Evolutionary conservation across 92 coral and sea anemone genomes (phyloP), one percentile per base, ranked within the genome.

Genomic region (Isaurus tuberculatus): DNA sequence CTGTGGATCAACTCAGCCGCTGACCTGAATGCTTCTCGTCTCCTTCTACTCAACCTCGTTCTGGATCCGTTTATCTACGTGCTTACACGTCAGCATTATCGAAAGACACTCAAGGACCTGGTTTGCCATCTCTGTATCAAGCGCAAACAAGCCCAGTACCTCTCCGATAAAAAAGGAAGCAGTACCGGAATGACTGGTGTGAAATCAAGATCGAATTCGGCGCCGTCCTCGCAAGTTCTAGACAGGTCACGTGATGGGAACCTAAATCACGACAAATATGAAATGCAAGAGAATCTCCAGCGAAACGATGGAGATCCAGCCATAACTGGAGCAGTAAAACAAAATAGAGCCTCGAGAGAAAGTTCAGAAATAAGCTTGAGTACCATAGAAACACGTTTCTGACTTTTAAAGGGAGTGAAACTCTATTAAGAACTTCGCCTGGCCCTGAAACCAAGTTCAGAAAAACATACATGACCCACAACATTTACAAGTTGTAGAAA

Each of bases 41-140:
- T 77, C 9, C 82, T 77, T 0, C 82, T 77, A 33, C 70, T 77
- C 67, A 77, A 77, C 70, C 82, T 77, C 49, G 82, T 77, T 30
- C 82, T 77, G 13, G 82, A 77, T 49, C 82, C 82, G 46, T 77
- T 77, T 22, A 77, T 77, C 19, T 77, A 77, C 70, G 82, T 77
- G 11, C 70, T 77, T 33, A 77, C 82, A 26, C 82, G 82, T 43
- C 82, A 77, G 48, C 82, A 77, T 36, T 77, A 77, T 30, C 82
- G 82, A 0, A 77, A 32, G 55, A 77, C 82, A 2, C 82, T 77
- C 22, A 77, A 17, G 42, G 70, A 55, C 17, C 82, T 77, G 48
- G 82, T 77, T 5, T 77, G 82, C 22, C 69, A 17, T 58, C 53
- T 64, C 6, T 77, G 82, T 17, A 77, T 22, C 33, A 30, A 8